Evolutionary conservation across 2,888 invertebrate genomes (phyloP), one percentile per base, ranked within the genome.

Genomic region (Napeogenes inachia): DNA sequence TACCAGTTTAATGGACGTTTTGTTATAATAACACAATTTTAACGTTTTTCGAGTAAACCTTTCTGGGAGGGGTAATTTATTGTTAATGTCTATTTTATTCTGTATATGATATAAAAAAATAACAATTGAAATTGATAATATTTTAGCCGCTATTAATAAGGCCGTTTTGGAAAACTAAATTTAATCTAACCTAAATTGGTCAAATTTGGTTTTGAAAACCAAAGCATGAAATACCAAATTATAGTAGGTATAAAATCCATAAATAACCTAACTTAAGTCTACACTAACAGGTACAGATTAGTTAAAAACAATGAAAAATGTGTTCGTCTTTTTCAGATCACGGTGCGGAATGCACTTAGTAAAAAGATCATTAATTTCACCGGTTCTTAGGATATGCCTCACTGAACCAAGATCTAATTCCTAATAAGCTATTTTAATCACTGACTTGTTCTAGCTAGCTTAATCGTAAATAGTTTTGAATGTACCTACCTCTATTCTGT

Each of bases 1-100:
- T 79, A 79, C 77, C 76, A 77, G 77, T 84, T 85, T 85, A 89
- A 90, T 89, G 89, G 89, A 86, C 82, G 85, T 88, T 90, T 90
- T 90, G 89, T 89, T 87, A 82, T 75, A 75, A 74, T 77, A 85
- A 84, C 82, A 83, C 78, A 80, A 81, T 80, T 86, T 86, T 81
- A 83, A 81, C 81, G 83, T 80, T 84, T 85, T 85, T 80, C 73
- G 71, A 79, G 59, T 35, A 46, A 63, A 63, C 54, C 60, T 54
- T 66, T 62, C 58, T 54, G 50, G 60, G 60, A 66, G 62, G 57
- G 59, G 56, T 65, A 66, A 67, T 64, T 64, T 63, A 65, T 59
- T 60, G 54, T 58, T 59, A 50, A 8, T 50, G 21, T 30, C 21
- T 50, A 30, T 12, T 21, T 8, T 50, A 30, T 50, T 50, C 6